These are phyloP conservation scores for Caenorhabditis drosophilae DNA, from an alignment of 2,888 invertebrate genomes.

Conservation along the genomic window DNA sequence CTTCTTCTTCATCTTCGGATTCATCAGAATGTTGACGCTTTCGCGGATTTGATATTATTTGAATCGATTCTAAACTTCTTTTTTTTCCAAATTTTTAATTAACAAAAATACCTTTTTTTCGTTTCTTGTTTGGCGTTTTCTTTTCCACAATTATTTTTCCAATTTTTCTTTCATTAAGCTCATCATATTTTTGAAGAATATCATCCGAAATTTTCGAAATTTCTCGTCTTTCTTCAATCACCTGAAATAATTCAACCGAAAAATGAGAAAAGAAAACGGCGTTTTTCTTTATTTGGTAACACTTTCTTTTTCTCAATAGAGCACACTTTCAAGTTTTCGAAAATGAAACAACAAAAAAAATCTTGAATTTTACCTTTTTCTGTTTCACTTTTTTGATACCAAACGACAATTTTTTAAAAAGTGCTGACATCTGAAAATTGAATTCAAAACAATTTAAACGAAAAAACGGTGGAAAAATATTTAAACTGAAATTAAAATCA, in stretches of 20 bases:
- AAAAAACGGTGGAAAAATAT: neutral
- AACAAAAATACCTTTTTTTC: no score
- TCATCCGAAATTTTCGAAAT: conserved; percentile 26
- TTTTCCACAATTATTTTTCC: conserved; percentile 21
- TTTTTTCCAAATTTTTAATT: no score
- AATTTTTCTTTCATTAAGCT: conserved; percentile 28
- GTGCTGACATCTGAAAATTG: conserved; percentile 20
- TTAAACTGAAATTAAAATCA: neutral
- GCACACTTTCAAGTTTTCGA: no score
- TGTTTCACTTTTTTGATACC: conserved; percentile 22
- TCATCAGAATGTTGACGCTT: conserved; percentile 15
- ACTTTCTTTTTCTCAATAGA: no score
- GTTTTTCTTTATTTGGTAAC: neutral
- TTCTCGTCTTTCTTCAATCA: conserved; percentile 6
- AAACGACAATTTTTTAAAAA: conserved; percentile 24
- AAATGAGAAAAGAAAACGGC: no score
- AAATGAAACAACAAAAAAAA: no score
- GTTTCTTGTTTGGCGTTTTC: conserved; percentile 5
- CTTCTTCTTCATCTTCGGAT: conserved; percentile 10
- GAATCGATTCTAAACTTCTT: conserved; percentile 6
- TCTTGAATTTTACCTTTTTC: conserved; percentile 17
- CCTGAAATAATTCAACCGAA: no score
- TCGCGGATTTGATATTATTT: conserved; percentile 14
- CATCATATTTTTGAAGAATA: conserved; percentile 16
- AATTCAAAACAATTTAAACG: neutral